Evolutionary conservation across 2,113 vertebrate species (phyloP), one percentile per base, ranked within the genome.

Genomic region (Colinus virginianus): DNA sequence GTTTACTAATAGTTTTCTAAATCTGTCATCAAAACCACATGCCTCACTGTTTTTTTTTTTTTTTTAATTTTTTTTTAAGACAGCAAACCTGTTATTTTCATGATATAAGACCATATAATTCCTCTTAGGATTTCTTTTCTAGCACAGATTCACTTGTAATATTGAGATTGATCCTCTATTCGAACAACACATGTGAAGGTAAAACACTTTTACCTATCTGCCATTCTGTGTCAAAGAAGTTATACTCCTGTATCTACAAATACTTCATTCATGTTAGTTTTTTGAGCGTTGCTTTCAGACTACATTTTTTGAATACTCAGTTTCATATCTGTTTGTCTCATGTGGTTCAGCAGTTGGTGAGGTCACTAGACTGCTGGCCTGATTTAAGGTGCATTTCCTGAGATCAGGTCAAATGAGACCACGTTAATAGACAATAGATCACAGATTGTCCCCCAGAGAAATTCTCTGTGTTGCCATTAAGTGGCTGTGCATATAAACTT

Each of bases 51-150:
- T 36, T 51, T 84, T 87, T 69, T 84, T 46, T 15, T 85, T 87
- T 76, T 92, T 74, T 22, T 8, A 15, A 71, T 15, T 85, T 87
- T 76, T 92, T 74, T 22, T 8, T 15, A 71, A 78, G 38, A 17
- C 72, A 94, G 34, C 11, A 90, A 90, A 93, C 79, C 64, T 93
- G 79, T 91, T 94, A 91, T 95, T 96, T 96, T 83, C 64, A 46
- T 88, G 69, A 90, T 79, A 90, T 88, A 88, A 91, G 95, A 77
- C 90, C 82, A 75, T 90, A 86, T 91, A 90, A 72, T 88, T 69
- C 66, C 68, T 92, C 68, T 93, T 62, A 96, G 79, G 71, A 42
- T 78, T 90, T 70, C 28, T 61, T 90, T 46, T 90, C 49, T 28
- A 62, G n/a, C 84, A 78, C 46, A 75, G 77, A 93, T 90, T 94